Evolutionary conservation across 2,888 invertebrate genomes (phyloP).

Genomic region (Lasioglossum zephyrum): DNA sequence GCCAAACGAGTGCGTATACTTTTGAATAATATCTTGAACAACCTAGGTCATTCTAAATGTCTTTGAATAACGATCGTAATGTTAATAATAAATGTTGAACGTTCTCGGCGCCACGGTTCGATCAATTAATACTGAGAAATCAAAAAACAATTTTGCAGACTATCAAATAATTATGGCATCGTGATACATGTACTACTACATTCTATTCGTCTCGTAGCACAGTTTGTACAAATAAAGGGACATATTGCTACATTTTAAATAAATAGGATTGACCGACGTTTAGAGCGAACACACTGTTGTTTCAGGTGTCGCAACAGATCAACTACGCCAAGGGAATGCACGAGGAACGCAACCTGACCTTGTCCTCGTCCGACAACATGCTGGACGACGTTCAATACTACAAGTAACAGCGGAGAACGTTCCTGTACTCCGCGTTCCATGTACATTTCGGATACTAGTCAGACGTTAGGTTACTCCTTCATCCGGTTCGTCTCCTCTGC

Average conservation of each 20-base stretch:
- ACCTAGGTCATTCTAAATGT: background rate
- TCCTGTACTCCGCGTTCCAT: constrained; percentile 30
- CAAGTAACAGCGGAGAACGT: constrained; percentile 70
- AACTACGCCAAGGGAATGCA: constrained; percentile 95
- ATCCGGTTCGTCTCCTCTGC: background rate
- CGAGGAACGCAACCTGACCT: constrained; percentile 92
- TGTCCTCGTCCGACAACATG: constrained; percentile 84
- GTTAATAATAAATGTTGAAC: too few species aligned
- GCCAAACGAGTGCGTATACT: constrained; percentile 87
- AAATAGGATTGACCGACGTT: too few species aligned
- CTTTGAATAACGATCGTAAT: too few species aligned
- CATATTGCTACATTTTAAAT: background rate
- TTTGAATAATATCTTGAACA: background rate
- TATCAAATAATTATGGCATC: too few species aligned
- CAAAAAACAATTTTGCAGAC: too few species aligned
- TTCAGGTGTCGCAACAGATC: constrained; percentile 91
- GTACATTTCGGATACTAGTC: constrained; percentile 44
- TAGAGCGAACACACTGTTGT: background rate
- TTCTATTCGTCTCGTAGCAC: background rate
- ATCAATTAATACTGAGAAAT: too few species aligned
- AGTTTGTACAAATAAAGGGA: background rate
- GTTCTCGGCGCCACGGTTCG: too few species aligned
- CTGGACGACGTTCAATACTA: constrained; percentile 82
- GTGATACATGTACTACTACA: too few species aligned
- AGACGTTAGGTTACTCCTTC: constrained; percentile 23